phyloP scores from a whole-genome alignment of 2,797 vertebrate species.

The Synanceia verrucosa region DNA sequence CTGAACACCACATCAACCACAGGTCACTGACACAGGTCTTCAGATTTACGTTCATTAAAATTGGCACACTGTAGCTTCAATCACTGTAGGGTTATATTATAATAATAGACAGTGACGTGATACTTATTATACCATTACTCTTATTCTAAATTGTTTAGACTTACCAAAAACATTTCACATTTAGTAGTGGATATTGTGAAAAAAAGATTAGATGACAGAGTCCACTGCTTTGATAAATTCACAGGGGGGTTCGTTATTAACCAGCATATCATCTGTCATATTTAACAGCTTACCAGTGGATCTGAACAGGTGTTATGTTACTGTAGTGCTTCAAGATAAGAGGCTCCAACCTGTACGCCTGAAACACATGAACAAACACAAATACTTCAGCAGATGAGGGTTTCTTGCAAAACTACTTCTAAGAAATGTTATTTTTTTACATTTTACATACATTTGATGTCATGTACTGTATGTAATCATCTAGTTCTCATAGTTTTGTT shows the following conservation, averaged over 20 bases:
- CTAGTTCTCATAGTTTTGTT: not conserved
- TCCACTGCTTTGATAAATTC: not conserved
- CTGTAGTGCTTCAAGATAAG: slow-evolving; percentile 95
- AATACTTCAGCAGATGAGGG: not conserved
- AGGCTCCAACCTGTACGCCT: slow-evolving; percentile 96
- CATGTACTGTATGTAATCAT: not conserved
- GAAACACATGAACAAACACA: slow-evolving; percentile 38
- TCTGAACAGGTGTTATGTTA: slow-evolving; percentile 93
- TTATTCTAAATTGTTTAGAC: not conserved
- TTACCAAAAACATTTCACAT: not conserved
- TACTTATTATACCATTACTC: not conserved
- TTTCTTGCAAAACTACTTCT: not conserved
- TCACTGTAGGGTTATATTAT: not conserved
- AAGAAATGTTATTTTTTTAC: not conserved
- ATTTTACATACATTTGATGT: too few relatives aligned
- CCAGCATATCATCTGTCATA: not conserved
- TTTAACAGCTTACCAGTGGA: slow-evolving; percentile 86
- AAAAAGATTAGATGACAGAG: not conserved
- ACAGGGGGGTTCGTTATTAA: not conserved
- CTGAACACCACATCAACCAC: slow-evolving; percentile 49
- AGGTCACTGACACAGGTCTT: not conserved
- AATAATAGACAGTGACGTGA: not conserved
- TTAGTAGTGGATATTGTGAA: not conserved
- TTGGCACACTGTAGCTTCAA: not conserved
- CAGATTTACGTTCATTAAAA: not conserved